phyloP scores from a whole-genome alignment of 2,113 vertebrate genomes.

The Cavia porcellus region DNA sequence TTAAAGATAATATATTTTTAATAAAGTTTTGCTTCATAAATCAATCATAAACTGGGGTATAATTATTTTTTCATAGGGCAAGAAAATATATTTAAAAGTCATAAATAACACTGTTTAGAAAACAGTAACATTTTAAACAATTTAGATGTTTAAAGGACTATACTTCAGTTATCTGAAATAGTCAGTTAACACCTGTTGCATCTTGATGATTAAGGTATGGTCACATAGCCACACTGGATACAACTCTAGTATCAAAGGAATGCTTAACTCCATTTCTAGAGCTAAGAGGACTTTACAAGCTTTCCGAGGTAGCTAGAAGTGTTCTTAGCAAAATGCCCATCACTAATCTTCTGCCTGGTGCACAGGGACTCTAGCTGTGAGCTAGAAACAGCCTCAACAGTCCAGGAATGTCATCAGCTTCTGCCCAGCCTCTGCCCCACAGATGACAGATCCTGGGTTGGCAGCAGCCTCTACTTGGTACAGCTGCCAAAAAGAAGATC shows the following conservation, averaged over 20 bases:
- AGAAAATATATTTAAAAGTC: neutral
- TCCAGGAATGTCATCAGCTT: neutral
- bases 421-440: neutral
- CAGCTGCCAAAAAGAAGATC: neutral
- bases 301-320: neutral
- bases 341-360: neutral
- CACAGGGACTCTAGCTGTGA: neutral
- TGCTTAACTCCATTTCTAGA: neutral
- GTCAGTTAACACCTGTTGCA: neutral
- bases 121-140: neutral
- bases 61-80: neutral
- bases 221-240: neutral
- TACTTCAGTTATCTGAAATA: neutral
- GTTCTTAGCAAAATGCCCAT: neutral
- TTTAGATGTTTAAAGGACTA: neutral
- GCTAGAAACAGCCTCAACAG: neutral
- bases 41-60: neutral
- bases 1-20: conserved; percentile 3
- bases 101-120: neutral
- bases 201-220: neutral
- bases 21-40: neutral
- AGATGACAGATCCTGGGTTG: neutral
- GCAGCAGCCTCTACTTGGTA: neutral
- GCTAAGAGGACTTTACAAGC: neutral
- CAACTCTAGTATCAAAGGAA: neutral